Base-by-base conservation (phyloP, 2,888 invertebrate species). In the Lasioglossum figueresi region DNA sequence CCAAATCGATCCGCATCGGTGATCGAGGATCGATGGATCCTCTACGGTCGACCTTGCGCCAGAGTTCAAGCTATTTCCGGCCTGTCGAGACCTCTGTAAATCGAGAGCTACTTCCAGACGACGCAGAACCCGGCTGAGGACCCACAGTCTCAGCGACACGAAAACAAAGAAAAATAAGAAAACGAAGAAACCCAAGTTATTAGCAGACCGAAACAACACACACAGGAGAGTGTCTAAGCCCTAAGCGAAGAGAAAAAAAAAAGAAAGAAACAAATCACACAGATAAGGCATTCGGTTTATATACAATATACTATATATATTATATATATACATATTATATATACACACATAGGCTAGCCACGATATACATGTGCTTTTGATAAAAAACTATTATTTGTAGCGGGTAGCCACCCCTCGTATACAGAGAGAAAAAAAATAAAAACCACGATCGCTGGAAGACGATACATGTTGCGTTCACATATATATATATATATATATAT, bases 311-410 rank as follows among this genome's bases (percentile, higher is more conserved):
- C 88, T 83, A 87, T 86, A 83, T 76, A 83, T 82, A 82, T 73
- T 85, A 85, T 82, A 89, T 90, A 91, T 92, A 91, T 88, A 92
- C 85, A 92, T 91, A 92, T 89, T 92, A 93, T 92, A 92, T 92
- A 93, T 89, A 91, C 88, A 92, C 91, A 92, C 84, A 91, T 94
- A 94, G 93, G 93, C 86, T 93, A 93, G 92, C 91, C 91, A 93
- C 91, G 90, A 91, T 93, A 94, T 94, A 94, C 94, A 94, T 93
- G 94, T 94, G 94, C 94, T 94, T 94, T 94, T 94, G 93, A 94
- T 94, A 94, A 94, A 91, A 93, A 90, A 93, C 91, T 94, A 93
- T 93, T 93, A 93, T 92, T 92, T 89, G 91, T 93, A 94, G 93
- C 85, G 86, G 63, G 88, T 93, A 93, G 91, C 89, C 91, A 89